These are phyloP conservation scores for Phrynocephalus versicolor DNA, from an alignment of 2,113 vertebrate species.

Conservation along the genomic window DNA sequence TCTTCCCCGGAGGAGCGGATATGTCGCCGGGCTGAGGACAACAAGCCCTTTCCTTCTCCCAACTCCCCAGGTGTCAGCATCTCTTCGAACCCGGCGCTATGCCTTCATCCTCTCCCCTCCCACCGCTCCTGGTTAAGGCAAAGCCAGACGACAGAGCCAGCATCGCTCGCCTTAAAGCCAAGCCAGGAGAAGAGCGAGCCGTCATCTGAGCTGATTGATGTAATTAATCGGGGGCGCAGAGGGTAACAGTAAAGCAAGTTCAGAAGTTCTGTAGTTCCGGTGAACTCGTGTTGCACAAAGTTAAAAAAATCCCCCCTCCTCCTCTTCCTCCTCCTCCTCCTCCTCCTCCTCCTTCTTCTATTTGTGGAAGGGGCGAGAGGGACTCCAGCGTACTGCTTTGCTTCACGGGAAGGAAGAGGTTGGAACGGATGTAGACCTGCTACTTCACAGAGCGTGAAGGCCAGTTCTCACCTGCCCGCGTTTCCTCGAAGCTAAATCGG, in stretches of 20 bases:
- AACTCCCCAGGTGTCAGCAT: not conserved
- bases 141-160: no score
- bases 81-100: not conserved
- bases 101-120: not conserved
- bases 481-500: no score
- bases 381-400: no score
- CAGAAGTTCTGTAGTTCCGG: not conserved
- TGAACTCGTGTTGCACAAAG: constrained; percentile 1
- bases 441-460: not conserved
- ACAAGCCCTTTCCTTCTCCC: not conserved
- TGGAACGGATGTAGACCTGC: not conserved
- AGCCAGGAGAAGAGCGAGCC: not conserved
- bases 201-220: not conserved
- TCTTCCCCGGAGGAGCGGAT: not conserved
- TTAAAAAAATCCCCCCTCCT: not conserved
- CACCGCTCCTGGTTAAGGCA: not conserved
- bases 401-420: no score
- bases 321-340: no score
- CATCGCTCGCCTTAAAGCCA: not conserved
- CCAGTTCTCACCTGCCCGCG: not conserved
- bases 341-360: not conserved
- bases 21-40: no score
- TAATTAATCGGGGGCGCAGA: not conserved
- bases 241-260: not conserved
- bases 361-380: not conserved